Percentiles rank a stretch among this genome's conserved stretches.
Conservation (phyloP, 2,888 invertebrate species). For the Spisula subtruncata region DNA sequence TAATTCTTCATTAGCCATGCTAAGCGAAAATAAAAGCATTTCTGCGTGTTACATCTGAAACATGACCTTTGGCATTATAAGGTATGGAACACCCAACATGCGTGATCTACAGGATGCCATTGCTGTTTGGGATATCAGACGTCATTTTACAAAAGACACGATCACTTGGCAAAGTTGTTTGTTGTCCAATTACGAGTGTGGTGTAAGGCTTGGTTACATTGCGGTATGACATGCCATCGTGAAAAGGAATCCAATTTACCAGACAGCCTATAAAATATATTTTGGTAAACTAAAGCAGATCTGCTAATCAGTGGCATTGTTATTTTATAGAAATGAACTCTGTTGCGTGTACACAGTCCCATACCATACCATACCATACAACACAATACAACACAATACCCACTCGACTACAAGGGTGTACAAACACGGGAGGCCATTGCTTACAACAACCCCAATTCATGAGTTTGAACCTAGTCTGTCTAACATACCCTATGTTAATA, state of each 20-base stretch:
- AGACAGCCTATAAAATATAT: constrained; percentile 1
- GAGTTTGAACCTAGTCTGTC: too few species aligned
- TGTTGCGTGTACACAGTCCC: neutral
- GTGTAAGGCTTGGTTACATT: neutral
- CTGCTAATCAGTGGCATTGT: neutral
- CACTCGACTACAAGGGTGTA: neutral
- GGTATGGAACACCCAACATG: neutral
- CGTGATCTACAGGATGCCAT: neutral
- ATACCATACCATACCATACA: too few species aligned
- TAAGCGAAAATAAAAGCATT: constrained; percentile 5
- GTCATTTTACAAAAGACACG: neutral
- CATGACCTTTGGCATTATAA: neutral
- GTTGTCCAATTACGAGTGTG: neutral
- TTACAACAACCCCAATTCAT: too few species aligned
- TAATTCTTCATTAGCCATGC: neutral
- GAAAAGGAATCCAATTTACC: neutral
- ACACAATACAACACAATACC: too few species aligned
- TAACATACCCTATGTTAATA: too few species aligned
- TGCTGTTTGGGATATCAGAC: neutral
- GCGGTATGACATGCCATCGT: neutral
- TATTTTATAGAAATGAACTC: neutral
- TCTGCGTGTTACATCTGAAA: neutral
- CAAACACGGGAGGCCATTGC: neutral
- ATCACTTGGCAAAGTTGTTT: neutral
- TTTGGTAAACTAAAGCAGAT: neutral